Conservation (phyloP, 2,888 invertebrate species). For the Ochropleura leucogaster region DNA sequence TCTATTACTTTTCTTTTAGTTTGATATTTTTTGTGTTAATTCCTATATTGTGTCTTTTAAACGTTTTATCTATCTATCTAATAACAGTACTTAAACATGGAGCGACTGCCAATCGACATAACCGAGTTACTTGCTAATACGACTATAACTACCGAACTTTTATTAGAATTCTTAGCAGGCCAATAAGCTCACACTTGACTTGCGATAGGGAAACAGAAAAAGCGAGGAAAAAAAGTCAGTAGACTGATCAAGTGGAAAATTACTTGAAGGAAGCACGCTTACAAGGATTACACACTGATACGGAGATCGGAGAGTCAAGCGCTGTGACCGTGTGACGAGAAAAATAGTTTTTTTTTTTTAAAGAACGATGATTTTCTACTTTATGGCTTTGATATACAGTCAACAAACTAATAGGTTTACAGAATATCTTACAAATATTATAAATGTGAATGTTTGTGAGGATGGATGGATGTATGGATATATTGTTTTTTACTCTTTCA, state of each 20-base stretch:
- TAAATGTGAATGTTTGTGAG: too few relatives aligned
- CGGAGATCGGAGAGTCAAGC: conserved; percentile 36
- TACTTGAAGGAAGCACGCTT: conserved; percentile 79
- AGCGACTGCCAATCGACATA: too few relatives aligned
- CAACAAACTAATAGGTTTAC: not conserved
- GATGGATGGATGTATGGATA: too few relatives aligned
- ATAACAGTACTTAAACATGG: too few relatives aligned
- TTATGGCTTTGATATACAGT: not conserved
- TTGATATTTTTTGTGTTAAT: too few relatives aligned
- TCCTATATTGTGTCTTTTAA: too few relatives aligned
- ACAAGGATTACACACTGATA: conserved; percentile 66
- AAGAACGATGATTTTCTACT: not conserved
- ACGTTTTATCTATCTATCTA: too few relatives aligned
- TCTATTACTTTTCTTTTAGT: too few relatives aligned
- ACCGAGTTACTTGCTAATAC: not conserved
- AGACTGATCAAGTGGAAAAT: conserved; percentile 86
- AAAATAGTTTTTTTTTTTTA: not conserved
- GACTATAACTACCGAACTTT: conserved; percentile 74
- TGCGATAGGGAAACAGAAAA: conserved; percentile 74
- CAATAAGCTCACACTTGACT: conserved; percentile 83
- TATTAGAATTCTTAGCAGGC: conserved; percentile 85
- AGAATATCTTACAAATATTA: too few relatives aligned
- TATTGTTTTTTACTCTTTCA: too few relatives aligned
- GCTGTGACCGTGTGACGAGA: not conserved
- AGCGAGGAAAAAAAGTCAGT: conserved; percentile 74